A percentile compares a stretch with the other conserved stretches of the same genome.
These are phyloP conservation scores for Drosophila melanosoma DNA, from an alignment of 2,888 invertebrate genomes.

Conservation along the genomic window DNA sequence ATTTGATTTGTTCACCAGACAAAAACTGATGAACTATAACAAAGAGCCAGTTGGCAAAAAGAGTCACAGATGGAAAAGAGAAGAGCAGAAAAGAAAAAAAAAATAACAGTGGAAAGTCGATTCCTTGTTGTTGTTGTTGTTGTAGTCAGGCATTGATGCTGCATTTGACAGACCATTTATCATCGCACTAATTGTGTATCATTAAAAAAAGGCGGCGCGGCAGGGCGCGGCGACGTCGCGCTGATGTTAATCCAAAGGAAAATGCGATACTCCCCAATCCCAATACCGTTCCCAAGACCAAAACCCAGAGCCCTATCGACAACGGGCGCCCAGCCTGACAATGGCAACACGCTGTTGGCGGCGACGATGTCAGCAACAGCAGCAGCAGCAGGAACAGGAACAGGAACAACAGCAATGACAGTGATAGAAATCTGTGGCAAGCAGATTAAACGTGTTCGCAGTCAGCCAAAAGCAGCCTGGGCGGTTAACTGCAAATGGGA, in stretches of 20 bases:
- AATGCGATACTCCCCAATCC: conserved; percentile 24
- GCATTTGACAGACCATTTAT: conserved; percentile 84
- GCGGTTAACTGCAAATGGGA: not conserved
- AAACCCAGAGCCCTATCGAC: not conserved
- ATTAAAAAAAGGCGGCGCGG: conserved; percentile 74
- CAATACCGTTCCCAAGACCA: conserved; percentile 2
- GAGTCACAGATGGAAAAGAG: conserved; percentile 23
- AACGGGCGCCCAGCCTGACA: conserved; percentile 41
- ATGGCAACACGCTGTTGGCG: conserved; percentile 41
- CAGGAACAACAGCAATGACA: conserved; percentile 68
- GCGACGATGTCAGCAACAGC: conserved; percentile 36
- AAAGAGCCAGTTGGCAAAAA: conserved; percentile 35
- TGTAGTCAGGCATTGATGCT: conserved; percentile 68
- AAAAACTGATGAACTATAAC: conserved; percentile 54
- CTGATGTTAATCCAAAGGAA: conserved; percentile 75
- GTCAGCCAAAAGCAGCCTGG: conserved; percentile 38
- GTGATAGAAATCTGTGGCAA: conserved; percentile 80
- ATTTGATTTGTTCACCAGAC: conserved; percentile 37
- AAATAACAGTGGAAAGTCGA: conserved; percentile 18
- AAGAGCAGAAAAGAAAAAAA: conserved; percentile 11
- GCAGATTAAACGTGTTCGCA: conserved; percentile 78
- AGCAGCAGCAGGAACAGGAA: conserved; percentile 18
- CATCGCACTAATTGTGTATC: conserved; percentile 84
- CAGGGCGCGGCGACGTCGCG: conserved; percentile 28
- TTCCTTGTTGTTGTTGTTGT: conserved; percentile 30